Base-by-base conservation (phyloP, 1,140 invertebrate genomes). In the Metopolophium dirhodum region DNA sequence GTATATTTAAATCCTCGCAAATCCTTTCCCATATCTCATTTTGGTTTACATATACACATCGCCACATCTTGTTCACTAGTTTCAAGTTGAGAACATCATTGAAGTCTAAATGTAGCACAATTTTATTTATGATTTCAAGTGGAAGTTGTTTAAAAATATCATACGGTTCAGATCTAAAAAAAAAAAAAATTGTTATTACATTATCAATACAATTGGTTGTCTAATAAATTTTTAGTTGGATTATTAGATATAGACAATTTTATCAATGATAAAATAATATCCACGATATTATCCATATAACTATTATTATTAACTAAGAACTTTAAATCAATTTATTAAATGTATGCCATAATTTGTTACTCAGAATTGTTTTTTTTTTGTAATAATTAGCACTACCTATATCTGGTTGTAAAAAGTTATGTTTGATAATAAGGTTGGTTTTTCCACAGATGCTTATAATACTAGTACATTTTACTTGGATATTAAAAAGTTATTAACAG, bases 71-170 rank as follows among this genome's bases (percentile, higher is more conserved):
- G 41, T 35, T 92, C 18, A 92, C 91, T 30, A 7, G 30, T 26
- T n/a, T 54, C 8, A 92, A 37, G 7, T 23, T 30, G 0, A 92
- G 1, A 1, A 92, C 18, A 83, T 92, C 91, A 37, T 11, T 37
- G 0, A 85, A n/a, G 18, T n/a, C 37, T 23, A 92, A 92, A 0
- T 85, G 47, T 35, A 7, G 23, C 3, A 92, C 35, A 30, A 92
- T 85, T 37, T 85, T 92, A 14, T 49, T n/a, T 49, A 92, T 92
- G 49, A 92, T 51, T 54, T 92, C 91, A 14, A 92, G 35, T 49
- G 91, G 91, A 11, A 92, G 45, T 37, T 37, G 30, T 7, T 37
- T 92, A 22, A 26, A 54, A 89, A 37, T 30, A 22, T 54, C 51
- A 57, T 3, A 3, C 2, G 35, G 0, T 23, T 83, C 35, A 51